Base-by-base conservation (phyloP, 1,140 invertebrate genomes). In the Leptinotarsa defecta region DNA sequence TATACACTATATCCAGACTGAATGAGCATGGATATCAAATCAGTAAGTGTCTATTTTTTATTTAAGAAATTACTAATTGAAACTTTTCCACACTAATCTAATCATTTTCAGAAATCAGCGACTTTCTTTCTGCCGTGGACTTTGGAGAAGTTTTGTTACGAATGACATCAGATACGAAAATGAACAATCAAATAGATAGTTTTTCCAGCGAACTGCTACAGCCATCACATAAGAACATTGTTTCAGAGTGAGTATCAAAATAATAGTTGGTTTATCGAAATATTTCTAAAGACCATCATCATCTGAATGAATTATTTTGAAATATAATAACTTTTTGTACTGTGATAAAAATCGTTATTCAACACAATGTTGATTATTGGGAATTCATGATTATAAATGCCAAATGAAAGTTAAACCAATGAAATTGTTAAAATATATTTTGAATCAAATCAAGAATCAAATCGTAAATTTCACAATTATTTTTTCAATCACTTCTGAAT, bases 11-110 rank as follows among this genome's bases (percentile, higher is more conserved):
- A 4, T 93, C 93, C 0, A 89, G 90, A 81, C 84, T 96, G 52
- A 87, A 89, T n/a, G 92, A 95, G 68, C 90, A 91, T 81, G 94
- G 94, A 75, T 95, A 92, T 83, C 87, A 89, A 75, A 93, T 96
- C 76, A 90, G 92, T 91, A 85, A 87, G 86, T 86, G 57, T 68
- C 15, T 65, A 63, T 73, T 34, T 74, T 52, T 43, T 11, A 43
- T 34, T 15, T 68, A 48, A 57, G 64, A n/a, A 72, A 13, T 24
- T 68, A n/a, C 13, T 20, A 69, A 43, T 43, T 43, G 34, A 43
- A 19, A 57, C 15, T 57, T 17, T n/a, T 57, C 52, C 52, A 49
- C 15, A 57, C 57, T 74, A 24, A 70, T 57, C 4, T 69, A 1
- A 48, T 52, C 3, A 73, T 62, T 85, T 86, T 62, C 76, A 91